A percentile compares a stretch with the other conserved stretches of the same genome.
These are phyloP conservation scores for Chaetura pelagica DNA, from an alignment of 2,113 vertebrate species.

Conservation along the genomic window DNA sequence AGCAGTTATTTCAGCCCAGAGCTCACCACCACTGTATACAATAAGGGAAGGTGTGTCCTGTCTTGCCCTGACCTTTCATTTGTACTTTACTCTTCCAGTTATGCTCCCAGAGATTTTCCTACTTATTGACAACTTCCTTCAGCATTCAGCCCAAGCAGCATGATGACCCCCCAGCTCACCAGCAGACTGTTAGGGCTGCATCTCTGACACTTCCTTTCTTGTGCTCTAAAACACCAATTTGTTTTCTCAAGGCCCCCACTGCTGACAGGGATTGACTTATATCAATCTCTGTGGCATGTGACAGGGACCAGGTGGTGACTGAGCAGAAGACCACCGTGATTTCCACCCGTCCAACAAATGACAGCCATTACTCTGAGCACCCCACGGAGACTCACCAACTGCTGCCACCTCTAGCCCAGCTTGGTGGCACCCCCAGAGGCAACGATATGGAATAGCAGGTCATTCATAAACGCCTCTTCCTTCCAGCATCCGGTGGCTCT, in stretches of 20 bases:
- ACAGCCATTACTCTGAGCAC: not conserved
- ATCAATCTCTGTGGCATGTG: not conserved
- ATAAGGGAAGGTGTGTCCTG: not conserved
- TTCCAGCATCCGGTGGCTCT: not conserved
- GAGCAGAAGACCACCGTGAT: not conserved
- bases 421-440: conserved; percentile 29
- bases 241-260: not conserved
- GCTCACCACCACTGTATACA: not conserved
- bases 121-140: not conserved
- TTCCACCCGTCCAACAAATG: not conserved
- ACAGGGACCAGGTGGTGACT: conserved; percentile 42
- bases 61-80: not conserved
- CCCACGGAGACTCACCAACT: not conserved
- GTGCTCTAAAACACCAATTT: not conserved
- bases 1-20: not conserved
- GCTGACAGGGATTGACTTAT: conserved; percentile 24
- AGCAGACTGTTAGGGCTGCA: not conserved
- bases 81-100: not conserved
- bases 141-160: not conserved
- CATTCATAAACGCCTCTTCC: not conserved
- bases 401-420: not conserved
- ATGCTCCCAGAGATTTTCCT: not conserved
- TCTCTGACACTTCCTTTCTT: not conserved
- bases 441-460: accelerated
- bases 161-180: not conserved